These are phyloP conservation scores for Galendromus occidentalis DNA, from an alignment of 1,140 invertebrate species.

Conservation along the genomic window DNA sequence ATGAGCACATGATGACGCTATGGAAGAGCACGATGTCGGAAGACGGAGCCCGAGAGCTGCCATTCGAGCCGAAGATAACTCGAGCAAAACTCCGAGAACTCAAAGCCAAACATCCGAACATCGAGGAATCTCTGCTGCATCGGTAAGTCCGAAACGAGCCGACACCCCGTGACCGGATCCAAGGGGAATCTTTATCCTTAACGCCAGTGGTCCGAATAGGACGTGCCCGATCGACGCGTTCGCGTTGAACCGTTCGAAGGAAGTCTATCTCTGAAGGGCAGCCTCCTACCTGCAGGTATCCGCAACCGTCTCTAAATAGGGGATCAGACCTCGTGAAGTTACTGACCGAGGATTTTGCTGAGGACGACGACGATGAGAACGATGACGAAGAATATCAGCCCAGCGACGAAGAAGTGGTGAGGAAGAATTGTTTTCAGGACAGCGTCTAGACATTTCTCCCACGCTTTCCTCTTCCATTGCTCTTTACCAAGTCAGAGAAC, in stretches of 20 bases:
- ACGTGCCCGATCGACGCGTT: too few relatives aligned
- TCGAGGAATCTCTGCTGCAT: not conserved
- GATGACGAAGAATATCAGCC: slow-evolving; percentile 5
- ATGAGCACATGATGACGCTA: not conserved
- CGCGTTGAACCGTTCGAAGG: too few relatives aligned
- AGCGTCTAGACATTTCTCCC: too few relatives aligned
- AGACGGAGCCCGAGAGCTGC: not conserved
- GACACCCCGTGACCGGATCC: too few relatives aligned
- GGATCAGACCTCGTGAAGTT: not conserved
- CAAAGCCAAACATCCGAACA: not conserved
- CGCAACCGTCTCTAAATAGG: too few relatives aligned
- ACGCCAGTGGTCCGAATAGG: too few relatives aligned
- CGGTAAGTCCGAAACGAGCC: not conserved
- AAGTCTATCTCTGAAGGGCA: too few relatives aligned
- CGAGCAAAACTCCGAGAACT: not conserved
- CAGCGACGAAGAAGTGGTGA: slow-evolving; percentile 3
- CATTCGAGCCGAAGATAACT: slow-evolving; percentile 3
- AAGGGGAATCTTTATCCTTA: too few relatives aligned
- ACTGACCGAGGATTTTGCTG: not conserved
- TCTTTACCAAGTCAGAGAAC: too few relatives aligned
- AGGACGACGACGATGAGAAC: slow-evolving; percentile 1
- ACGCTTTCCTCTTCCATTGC: too few relatives aligned
- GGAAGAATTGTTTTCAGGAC: not conserved
- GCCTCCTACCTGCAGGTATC: too few relatives aligned
- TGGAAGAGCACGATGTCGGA: slow-evolving; percentile 1